Evolutionary conservation across 1,140 invertebrate species (phyloP).

Genomic region (Phymastichus coffea): DNA sequence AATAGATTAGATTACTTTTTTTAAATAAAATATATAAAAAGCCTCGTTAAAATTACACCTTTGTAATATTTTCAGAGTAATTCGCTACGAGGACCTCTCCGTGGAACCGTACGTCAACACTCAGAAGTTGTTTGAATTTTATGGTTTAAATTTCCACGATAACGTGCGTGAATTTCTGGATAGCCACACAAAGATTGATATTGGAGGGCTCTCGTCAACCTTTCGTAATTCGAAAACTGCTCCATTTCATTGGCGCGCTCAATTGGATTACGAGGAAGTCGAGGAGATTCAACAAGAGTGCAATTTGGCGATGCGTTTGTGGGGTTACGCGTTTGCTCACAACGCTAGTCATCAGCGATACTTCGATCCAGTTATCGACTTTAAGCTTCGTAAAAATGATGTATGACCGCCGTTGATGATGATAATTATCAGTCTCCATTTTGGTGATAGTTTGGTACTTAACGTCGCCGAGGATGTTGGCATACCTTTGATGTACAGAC

Average conservation of each 20-base stretch:
- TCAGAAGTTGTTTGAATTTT: constrained; percentile 74
- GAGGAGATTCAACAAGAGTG: constrained; percentile 67
- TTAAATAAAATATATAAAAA: background rate
- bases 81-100: constrained; percentile 84
- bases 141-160: constrained; percentile 70
- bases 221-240: constrained; percentile 78
- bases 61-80: constrained; percentile 66
- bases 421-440: too few relatives aligned
- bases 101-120: constrained; percentile 71
- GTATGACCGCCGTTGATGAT: constrained; percentile 8
- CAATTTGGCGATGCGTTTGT: constrained; percentile 72
- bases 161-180: constrained; percentile 73
- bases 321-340: constrained; percentile 70
- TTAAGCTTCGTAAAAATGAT: constrained; percentile 35
- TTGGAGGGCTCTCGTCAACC: constrained; percentile 80
- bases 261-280: constrained; percentile 70
- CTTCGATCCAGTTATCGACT: constrained; percentile 60
- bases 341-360: constrained; percentile 59
- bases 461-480: too few relatives aligned
- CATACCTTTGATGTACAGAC: too few relatives aligned
- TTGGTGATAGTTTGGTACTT: too few relatives aligned
- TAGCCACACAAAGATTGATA: constrained; percentile 76
- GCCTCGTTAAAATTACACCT: too few relatives aligned
- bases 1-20: background rate
- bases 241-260: constrained; percentile 81